A percentile compares a stretch with the other conserved stretches of the same genome.
Evolutionary conservation across 1,140 invertebrate genomes (phyloP).

Genomic region (Drosophila arizonae): DNA sequence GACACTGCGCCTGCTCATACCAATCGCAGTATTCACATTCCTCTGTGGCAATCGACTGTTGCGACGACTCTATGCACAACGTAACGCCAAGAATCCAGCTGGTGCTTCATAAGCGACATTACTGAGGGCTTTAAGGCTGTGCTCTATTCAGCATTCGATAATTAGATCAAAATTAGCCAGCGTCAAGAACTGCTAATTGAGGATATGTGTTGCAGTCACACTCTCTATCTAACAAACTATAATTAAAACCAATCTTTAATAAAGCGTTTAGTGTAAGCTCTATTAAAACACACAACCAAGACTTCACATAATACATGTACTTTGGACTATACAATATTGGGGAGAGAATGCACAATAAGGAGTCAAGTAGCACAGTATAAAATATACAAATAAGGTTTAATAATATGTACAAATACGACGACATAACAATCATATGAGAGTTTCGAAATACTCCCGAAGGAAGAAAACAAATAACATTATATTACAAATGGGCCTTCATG

Average conservation of each 20-base stretch:
- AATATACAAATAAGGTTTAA: slow-evolving; percentile 26
- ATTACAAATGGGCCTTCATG: slow-evolving; percentile 86
- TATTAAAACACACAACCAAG: slow-evolving; percentile 39
- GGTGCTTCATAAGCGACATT: slow-evolving; percentile 47
- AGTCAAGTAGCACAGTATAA: slow-evolving; percentile 5
- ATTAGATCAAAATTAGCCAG: slow-evolving; percentile 25
- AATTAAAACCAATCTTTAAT: slow-evolving; percentile 58
- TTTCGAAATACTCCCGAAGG: slow-evolving; percentile 8
- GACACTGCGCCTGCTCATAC: slow-evolving; percentile 94
- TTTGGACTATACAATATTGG: background rate
- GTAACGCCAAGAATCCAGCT: slow-evolving; percentile 49
- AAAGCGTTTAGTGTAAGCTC: slow-evolving; percentile 76
- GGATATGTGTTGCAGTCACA: slow-evolving; percentile 44
- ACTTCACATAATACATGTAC: background rate
- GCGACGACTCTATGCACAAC: slow-evolving; percentile 83
- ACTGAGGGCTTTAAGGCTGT: slow-evolving; percentile 38
- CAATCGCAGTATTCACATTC: slow-evolving; percentile 93
- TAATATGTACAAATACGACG: slow-evolving; percentile 25
- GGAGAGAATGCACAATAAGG: background rate
- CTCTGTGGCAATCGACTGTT: slow-evolving; percentile 95
- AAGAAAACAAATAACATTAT: slow-evolving; percentile 22
- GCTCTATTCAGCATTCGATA: slow-evolving; percentile 35
- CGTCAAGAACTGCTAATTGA: slow-evolving; percentile 14
- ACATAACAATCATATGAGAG: slow-evolving; percentile 29
- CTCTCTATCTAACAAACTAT: slow-evolving; percentile 51